Conservation (phyloP, 2,797 vertebrate species). For the Vipera ursinii region DNA sequence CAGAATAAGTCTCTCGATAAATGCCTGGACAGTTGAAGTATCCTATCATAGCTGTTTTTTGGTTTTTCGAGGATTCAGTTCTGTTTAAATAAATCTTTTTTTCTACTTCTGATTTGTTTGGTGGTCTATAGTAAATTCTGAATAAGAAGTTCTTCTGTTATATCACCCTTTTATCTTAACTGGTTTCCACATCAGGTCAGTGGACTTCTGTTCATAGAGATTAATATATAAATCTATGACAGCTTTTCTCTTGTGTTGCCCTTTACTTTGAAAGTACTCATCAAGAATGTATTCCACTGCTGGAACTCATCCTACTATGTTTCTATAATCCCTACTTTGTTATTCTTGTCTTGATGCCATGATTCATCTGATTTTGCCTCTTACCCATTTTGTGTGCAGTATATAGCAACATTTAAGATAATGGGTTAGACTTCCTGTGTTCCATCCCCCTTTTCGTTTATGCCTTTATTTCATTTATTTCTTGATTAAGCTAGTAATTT, state of each 20-base stretch:
- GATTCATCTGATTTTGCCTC: background rate
- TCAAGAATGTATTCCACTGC: background rate
- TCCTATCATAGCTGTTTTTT: background rate
- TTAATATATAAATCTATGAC: background rate
- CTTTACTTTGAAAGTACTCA: background rate
- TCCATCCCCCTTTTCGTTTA: background rate
- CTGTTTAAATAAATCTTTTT: background rate
- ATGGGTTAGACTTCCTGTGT: background rate
- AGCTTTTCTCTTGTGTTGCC: background rate
- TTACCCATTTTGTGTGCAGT: background rate
- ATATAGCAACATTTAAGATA: background rate
- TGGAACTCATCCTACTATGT: background rate
- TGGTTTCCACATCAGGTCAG: background rate
- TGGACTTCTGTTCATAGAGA: background rate
- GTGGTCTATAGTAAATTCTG: background rate
- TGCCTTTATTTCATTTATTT: background rate
- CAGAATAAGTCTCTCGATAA: background rate
- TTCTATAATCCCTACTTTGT: background rate
- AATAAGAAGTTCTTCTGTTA: background rate
- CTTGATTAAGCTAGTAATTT: background rate
- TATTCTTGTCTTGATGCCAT: background rate
- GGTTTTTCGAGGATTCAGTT: background rate
- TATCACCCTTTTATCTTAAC: background rate
- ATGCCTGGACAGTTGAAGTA: background rate
- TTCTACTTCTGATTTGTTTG: background rate